phyloP scores from a whole-genome alignment of 2,888 invertebrate species.

The Onchidella celtica region DNA sequence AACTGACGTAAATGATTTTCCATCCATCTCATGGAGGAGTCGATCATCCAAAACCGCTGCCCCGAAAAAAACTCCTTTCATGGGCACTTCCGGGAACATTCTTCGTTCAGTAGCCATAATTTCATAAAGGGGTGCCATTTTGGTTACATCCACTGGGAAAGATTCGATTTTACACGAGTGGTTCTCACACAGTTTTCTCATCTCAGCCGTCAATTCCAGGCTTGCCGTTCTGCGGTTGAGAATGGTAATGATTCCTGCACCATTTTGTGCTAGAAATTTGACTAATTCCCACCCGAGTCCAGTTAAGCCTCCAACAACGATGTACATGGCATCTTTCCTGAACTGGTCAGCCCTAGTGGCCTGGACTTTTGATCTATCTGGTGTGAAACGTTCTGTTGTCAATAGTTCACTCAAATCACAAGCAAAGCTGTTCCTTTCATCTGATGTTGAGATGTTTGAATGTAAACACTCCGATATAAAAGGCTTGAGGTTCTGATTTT shows the following conservation, averaged over 20 bases:
- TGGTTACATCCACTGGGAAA: conserved; percentile 59
- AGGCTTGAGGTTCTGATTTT: neutral
- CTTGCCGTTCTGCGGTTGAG: conserved; percentile 52
- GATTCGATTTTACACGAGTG: conserved; percentile 55
- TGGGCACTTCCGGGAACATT: conserved; percentile 33
- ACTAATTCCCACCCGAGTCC: conserved; percentile 69
- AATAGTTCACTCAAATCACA: conserved; percentile 43
- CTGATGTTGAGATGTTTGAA: neutral
- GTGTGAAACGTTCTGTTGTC: neutral
- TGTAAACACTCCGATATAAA: conserved; percentile 21
- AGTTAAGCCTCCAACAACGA: conserved; percentile 67
- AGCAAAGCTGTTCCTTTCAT: neutral
- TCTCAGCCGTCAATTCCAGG: neutral
- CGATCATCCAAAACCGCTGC: too few relatives aligned
- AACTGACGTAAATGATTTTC: conserved; percentile 53
- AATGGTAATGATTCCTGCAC: conserved; percentile 61
- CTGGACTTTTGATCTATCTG: too few relatives aligned
- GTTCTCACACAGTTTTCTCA: too few relatives aligned
- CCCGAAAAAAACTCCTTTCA: conserved; percentile 67
- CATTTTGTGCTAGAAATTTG: conserved; percentile 54
- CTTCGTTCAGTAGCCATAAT: conserved; percentile 51
- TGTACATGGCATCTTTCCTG: conserved; percentile 56
- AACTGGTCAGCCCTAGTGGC: too few relatives aligned
- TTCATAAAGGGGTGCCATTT: conserved; percentile 51
- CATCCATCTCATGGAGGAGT: too few relatives aligned